Evolutionary conservation across 2,888 invertebrate species (phyloP).

Genomic region (Laothoe populi): DNA sequence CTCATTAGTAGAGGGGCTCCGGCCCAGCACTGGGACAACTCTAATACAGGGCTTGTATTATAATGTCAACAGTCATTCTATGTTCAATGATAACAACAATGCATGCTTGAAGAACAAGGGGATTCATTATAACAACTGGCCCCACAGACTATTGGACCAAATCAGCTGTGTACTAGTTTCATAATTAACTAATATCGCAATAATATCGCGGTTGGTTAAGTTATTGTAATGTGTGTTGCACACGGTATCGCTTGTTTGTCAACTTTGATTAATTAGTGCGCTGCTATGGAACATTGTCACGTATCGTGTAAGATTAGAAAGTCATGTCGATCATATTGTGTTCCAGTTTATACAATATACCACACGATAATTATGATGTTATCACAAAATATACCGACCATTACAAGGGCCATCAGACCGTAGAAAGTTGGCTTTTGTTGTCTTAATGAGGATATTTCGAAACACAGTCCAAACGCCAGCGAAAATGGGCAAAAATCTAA

Average conservation of each 20-base stretch:
- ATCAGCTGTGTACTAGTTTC: slow-evolving; percentile 48
- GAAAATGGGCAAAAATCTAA: background rate
- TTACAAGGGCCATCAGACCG: slow-evolving; percentile 60
- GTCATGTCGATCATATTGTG: slow-evolving; percentile 57
- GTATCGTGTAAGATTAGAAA: slow-evolving; percentile 72
- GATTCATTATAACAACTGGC: slow-evolving; percentile 20
- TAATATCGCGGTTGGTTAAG: slow-evolving; percentile 50
- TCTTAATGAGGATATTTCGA: slow-evolving; percentile 14
- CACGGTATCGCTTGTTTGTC: slow-evolving; percentile 47
- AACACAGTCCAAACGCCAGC: background rate
- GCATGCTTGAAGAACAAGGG: slow-evolving; percentile 1
- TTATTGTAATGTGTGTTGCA: slow-evolving; percentile 53
- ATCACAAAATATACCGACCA: slow-evolving; percentile 58
- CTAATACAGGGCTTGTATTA: too few species aligned
- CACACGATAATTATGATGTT: slow-evolving; percentile 54
- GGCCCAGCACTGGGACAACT: too few species aligned
- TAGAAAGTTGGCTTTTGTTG: slow-evolving; percentile 56
- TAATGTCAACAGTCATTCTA: background rate
- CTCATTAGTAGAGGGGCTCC: too few species aligned
- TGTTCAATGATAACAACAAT: background rate
- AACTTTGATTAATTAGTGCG: slow-evolving; percentile 45
- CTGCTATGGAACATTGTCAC: slow-evolving; percentile 53
- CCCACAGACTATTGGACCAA: slow-evolving; percentile 41
- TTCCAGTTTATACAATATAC: slow-evolving; percentile 50
- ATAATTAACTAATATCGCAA: slow-evolving; percentile 56